A percentile compares a stretch with the other conserved stretches of the same genome.
Evolutionary conservation across 2,888 invertebrate species (phyloP).

Genomic region (Morpho helenor): DNA sequence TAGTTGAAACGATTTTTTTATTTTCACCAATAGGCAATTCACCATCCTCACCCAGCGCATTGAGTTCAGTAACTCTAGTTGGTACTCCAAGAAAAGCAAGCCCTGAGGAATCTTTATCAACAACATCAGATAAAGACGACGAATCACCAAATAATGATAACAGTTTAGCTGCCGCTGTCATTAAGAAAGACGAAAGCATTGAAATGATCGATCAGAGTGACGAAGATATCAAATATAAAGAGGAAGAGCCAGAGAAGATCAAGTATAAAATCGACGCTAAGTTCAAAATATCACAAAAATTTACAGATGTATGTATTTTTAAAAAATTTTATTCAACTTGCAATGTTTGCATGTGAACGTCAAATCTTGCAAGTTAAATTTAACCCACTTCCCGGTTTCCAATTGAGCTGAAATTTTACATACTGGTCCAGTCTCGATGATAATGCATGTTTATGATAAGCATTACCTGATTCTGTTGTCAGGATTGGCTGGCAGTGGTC

Average conservation of each 20-base stretch:
- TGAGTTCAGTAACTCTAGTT: constrained; percentile 86
- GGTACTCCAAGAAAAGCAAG: constrained; percentile 75
- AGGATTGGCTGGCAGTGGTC: too few species aligned
- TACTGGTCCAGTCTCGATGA: too few species aligned
- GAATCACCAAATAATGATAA: constrained; percentile 47
- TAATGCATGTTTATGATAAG: too few species aligned
- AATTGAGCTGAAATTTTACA: too few species aligned
- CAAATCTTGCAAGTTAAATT: too few species aligned
- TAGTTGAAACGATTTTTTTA: neutral
- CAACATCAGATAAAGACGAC: constrained; percentile 11
- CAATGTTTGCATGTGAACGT: too few species aligned
- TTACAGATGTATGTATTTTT: constrained; percentile 57
- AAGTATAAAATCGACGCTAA: constrained; percentile 63
- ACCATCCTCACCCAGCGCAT: constrained; percentile 85
- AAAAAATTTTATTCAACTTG: neutral
- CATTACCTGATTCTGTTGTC: too few species aligned
- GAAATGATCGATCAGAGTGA: constrained; percentile 70
- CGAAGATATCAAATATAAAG: constrained; percentile 67
- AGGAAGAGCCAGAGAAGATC: constrained; percentile 59
- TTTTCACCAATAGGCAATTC: constrained; percentile 49
- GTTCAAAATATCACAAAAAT: constrained; percentile 68
- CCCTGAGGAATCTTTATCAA: constrained; percentile 41
- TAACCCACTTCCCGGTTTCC: too few species aligned
- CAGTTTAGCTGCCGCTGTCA: constrained; percentile 42
- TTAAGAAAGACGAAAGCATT: constrained; percentile 67